Evolutionary conservation across 2,797 vertebrate species (phyloP).

Genomic region (Syndactyla subalaris): DNA sequence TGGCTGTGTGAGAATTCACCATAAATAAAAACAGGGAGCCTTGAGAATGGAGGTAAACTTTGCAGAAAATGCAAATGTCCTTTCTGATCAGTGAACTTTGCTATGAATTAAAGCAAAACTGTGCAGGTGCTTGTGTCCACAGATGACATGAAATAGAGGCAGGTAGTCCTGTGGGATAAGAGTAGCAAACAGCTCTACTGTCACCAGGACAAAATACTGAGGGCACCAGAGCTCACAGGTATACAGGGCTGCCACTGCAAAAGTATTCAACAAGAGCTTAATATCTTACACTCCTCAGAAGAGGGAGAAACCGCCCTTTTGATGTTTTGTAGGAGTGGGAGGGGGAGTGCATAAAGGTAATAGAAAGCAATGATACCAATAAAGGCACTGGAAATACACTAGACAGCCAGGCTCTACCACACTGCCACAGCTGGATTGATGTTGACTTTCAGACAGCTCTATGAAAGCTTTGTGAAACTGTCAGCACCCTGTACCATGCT

Average conservation of each 20-base stretch:
- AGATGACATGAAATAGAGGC: neutral
- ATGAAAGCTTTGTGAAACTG: neutral
- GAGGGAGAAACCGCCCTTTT: neutral
- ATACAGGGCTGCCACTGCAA: neutral
- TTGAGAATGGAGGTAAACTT: neutral
- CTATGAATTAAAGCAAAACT: neutral
- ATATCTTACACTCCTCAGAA: neutral
- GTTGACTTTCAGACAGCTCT: neutral
- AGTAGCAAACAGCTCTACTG: neutral
- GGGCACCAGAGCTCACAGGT: neutral
- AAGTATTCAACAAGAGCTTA: neutral
- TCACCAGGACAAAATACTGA: neutral
- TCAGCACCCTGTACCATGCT: neutral
- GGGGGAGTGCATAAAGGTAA: neutral
- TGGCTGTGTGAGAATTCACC: neutral
- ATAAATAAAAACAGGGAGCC: neutral
- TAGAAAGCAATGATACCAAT: neutral
- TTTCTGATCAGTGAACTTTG: neutral
- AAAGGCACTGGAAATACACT: neutral
- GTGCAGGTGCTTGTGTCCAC: neutral
- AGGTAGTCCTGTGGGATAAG: neutral
- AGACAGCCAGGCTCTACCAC: neutral
- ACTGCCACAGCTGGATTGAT: neutral
- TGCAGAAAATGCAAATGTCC: neutral
- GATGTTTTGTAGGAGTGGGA: neutral